phyloP scores from a whole-genome alignment of 2,113 vertebrate genomes.

The Pterophyllum scalare region DNA sequence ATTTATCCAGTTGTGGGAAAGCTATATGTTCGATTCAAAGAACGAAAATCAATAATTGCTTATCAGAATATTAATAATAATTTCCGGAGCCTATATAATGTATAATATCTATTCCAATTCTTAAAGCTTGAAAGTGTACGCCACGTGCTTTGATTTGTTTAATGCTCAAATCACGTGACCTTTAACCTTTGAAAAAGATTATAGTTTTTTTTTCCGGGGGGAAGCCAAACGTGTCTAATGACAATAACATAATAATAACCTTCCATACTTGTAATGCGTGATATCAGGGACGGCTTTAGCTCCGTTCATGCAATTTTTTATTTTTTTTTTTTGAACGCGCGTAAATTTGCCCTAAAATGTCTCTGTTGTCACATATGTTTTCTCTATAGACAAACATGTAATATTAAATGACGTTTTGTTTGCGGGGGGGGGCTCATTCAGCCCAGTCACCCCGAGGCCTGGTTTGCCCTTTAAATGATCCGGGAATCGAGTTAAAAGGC shows the following conservation, averaged over 20 bases:
- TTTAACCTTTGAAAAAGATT: conserved; percentile 7
- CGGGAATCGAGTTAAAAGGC: background rate
- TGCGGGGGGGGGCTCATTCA: background rate
- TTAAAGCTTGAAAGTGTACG: background rate
- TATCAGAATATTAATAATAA: background rate
- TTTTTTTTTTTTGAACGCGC: background rate
- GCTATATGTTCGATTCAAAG: background rate
- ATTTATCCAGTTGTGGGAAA: background rate
- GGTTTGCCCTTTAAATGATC: background rate
- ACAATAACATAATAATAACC: background rate
- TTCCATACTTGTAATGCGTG: background rate
- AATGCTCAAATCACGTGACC: background rate
- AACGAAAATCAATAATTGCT: background rate
- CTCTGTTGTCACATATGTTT: background rate
- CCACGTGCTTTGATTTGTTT: background rate
- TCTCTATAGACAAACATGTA: background rate
- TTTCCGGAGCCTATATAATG: background rate
- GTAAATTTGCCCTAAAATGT: background rate
- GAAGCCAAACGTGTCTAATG: background rate
- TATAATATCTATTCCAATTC: background rate
- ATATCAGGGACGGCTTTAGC: background rate
- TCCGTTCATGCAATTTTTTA: too few species aligned
- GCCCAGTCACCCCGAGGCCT: background rate
- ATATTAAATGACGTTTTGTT: background rate
- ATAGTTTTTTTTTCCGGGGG: background rate